These are phyloP conservation scores for Caenorhabditis drosophilae DNA, from an alignment of 2,888 invertebrate genomes.

Conservation along the genomic window DNA sequence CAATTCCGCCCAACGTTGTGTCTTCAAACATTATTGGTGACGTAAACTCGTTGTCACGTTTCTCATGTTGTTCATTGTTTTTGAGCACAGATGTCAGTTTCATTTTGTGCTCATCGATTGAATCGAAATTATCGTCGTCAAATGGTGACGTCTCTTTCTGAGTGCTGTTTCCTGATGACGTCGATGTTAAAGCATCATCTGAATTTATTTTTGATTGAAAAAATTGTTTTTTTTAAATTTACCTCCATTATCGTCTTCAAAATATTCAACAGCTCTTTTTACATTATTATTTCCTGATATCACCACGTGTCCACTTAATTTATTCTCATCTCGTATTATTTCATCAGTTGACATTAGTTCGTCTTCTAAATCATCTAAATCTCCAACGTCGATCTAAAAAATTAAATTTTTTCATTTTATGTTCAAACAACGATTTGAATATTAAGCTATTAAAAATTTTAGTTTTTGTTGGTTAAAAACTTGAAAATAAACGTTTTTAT, in stretches of 20 bases:
- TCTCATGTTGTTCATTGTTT: neutral
- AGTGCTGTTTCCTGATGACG: slow-evolving; percentile 49
- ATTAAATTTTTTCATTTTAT: neutral
- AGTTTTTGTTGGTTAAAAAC: no score
- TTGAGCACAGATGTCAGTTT: neutral
- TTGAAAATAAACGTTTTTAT: no score
- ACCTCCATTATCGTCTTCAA: slow-evolving; percentile 30
- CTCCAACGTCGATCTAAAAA: slow-evolving; percentile 46
- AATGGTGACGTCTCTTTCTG: slow-evolving; percentile 47
- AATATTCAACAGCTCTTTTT: slow-evolving; percentile 40
- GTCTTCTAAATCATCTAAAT: slow-evolving; percentile 31
- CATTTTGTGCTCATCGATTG: slow-evolving; percentile 2
- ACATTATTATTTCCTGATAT: slow-evolving; percentile 33
- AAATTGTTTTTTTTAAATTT: neutral
- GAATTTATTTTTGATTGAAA: neutral
- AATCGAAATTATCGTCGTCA: slow-evolving; percentile 26
- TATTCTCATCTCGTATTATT: slow-evolving; percentile 11
- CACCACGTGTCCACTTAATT: slow-evolving; percentile 19
- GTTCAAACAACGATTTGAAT: neutral
- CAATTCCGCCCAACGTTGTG: slow-evolving; percentile 33
- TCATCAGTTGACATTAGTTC: slow-evolving; percentile 21
- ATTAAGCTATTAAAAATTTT: no score
- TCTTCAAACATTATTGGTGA: slow-evolving; percentile 21
- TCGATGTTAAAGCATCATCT: slow-evolving; percentile 37
- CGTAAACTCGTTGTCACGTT: neutral